Conservation (phyloP, 2,113 vertebrate species). For the Proterorhinus semilunaris region DNA sequence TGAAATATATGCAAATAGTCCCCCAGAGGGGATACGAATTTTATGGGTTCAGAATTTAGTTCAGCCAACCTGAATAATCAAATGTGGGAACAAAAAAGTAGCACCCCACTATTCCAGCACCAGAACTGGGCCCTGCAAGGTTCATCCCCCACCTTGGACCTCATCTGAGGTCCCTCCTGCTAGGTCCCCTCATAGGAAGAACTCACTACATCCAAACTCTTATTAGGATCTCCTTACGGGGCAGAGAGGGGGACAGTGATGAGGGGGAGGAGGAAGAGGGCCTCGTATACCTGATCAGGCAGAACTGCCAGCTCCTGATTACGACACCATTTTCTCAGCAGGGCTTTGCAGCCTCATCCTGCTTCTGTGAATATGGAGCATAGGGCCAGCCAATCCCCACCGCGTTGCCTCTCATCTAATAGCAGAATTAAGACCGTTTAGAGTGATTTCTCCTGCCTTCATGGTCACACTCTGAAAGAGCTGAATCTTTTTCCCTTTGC, state of each 20-base stretch:
- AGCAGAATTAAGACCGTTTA: constrained; percentile 99
- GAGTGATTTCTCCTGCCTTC: constrained; percentile 88
- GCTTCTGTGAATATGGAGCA: constrained; percentile 93
- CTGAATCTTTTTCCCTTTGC: constrained; percentile 65
- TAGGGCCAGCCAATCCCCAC: constrained; percentile 88
- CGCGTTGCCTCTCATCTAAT: constrained; percentile 89
- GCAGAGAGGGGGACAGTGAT: constrained; percentile 53
- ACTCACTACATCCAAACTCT: constrained; percentile 76
- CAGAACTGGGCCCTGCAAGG: constrained; percentile 63
- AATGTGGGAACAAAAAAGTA: constrained; percentile 82
- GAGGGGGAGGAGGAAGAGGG: constrained; percentile 62
- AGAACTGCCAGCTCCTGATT: constrained; percentile 96
- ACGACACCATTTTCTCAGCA: constrained; percentile 99
- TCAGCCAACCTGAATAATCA: constrained; percentile 94
- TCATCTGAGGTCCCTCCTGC: constrained; percentile 72
- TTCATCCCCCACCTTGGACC: constrained; percentile 63
- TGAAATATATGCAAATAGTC: constrained; percentile 86
- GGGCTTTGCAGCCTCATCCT: constrained; percentile 90
- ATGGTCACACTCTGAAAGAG: constrained; percentile 68
- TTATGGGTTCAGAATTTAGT: constrained; percentile 87
- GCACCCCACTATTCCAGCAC: constrained; percentile 29
- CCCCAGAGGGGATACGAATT: constrained; percentile 82
- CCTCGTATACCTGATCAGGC: constrained; percentile 88
- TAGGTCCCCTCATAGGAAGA: constrained; percentile 71
- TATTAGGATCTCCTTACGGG: constrained; percentile 89